Conservation (phyloP, 53 echinoderm and acorn worm species). For the Actinopyga echinites region DNA sequence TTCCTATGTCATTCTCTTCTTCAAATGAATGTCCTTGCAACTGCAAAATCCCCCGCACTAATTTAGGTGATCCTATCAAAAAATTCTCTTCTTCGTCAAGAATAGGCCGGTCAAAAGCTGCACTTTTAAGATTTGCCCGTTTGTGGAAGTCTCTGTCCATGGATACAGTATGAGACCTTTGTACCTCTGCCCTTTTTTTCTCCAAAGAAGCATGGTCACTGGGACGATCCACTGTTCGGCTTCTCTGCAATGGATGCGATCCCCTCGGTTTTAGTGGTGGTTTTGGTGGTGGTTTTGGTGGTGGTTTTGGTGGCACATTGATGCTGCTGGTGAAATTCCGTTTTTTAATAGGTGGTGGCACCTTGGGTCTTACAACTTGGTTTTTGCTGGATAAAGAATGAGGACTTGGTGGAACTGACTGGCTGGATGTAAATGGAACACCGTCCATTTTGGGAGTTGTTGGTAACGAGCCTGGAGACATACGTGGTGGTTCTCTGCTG, state of each 20-base stretch:
- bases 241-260: not conserved
- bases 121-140: conserved; percentile 13
- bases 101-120: not conserved
- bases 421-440: too few species aligned
- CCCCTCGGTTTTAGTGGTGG: conserved; percentile 1
- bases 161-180: not conserved
- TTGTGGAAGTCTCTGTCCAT: not conserved
- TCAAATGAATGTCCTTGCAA: conserved; percentile 14
- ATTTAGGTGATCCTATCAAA: not conserved
- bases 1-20: not conserved
- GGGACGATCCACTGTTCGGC: not conserved
- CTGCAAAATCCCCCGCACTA: not conserved
- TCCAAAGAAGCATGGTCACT: not conserved
- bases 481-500: too few species aligned
- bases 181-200: not conserved
- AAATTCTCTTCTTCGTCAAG: conserved; percentile 4
- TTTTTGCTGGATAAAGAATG: too few species aligned
- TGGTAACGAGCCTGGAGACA: too few species aligned
- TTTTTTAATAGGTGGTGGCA: too few species aligned
- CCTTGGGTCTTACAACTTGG: too few species aligned
- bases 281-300: not conserved
- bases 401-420: too few species aligned
- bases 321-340: not conserved
- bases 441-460: too few species aligned
- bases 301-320: not conserved